Base-by-base conservation (phyloP, 2,113 vertebrate genomes). In the Uropsilus gracilis region DNA sequence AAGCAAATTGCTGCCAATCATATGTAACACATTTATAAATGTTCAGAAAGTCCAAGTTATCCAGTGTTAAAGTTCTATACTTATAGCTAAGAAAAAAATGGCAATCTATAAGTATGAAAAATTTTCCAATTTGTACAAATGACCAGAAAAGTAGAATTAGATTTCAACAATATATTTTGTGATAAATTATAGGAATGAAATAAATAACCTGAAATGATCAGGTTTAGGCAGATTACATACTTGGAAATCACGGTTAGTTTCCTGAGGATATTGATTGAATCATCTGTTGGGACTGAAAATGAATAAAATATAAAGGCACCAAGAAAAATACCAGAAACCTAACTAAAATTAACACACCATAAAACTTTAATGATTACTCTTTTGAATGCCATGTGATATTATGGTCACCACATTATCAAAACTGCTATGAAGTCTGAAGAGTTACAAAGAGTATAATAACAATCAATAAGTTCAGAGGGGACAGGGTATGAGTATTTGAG, bases 141-240 rank as follows among this genome's bases (percentile, higher is more conserved):
- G 20, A 32, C 55, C 92, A 72, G 8, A 85, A 95, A 88, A 92
- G 32, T 55, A 72, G 68, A 90, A 76, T 26, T 77, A 86, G 48
- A 53, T 37, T 85, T 92, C 55, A 86, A 18, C 78, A 89, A 85
- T 32, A 48, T 37, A 82, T 86, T 89, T 93, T 72, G 91, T 91
- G 64, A 80, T 71, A 86, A 93, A 86, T 46, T 81, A 10, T 30
- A 32, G n/a, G 34, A n/a, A 24, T 95, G 81, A 83, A 91, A 93
- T 75, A 44, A 92, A 90, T 13, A 37, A 17, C 42, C 77, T 32
- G 55, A 30, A 69, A 63, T 12, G 78, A 44, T 42, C 64, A 84
- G 22, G 68, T 78, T 83, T 28, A 82, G n/a, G 32, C 8, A 66
- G 50, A 75, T 30, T n/a, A 68, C 17, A 57, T 26, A 34, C 61